Evolutionary conservation across 2,888 invertebrate species (phyloP), one percentile per base, ranked within the genome.

Genomic region (Agonopterix subpropinquella): DNA sequence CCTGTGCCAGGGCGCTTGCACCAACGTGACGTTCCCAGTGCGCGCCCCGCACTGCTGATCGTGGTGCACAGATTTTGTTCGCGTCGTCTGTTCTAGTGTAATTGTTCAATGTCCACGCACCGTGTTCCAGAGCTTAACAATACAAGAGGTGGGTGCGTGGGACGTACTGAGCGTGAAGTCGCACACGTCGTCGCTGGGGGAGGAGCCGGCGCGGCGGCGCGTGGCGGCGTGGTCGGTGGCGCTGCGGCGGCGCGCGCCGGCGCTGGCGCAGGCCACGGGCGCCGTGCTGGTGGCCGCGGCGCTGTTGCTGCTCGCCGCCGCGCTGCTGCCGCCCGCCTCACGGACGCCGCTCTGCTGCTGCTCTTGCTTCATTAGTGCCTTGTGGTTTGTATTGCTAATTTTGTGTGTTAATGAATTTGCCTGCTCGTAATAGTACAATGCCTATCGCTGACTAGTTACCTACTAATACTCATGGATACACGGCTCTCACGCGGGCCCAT

Each of bases 311-410:
- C 41, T 57, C 10, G 67, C 76, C 9, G 75, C 77, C 8, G 55
- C 66, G 4, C 52, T 71, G 43, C 61, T 77, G 62, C 77, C 77
- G 46, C 77, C 72, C 7, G 54, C 56, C 15, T 58, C 57, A 43
- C 67, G 84, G 0, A 58, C 74, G 9, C 70, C 83, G 45, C 70
- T 83, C n/a, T 78, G 75, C 10, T 82, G 78, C 1, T 62, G 67
- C 42, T 76, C 84, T 1, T 70, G 85, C 0, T 67, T 82, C 49
- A 67, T 62, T 4, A 62, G 77, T 1, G 68, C 80, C 0, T 53
- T 83, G 0, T 86, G 84, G 86, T 84, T 49, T 52, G 54, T n/a
- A 2, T 37, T 37, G 37, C 0, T 2, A 3, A 4, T 9, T 37
- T 37, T 18, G 1, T 13, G 13, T 18, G 18, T 4, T 37, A 48